A percentile compares a stretch with the other conserved stretches of the same genome.
phyloP scores from a whole-genome alignment of 2,797 vertebrate genomes.

The Stomatorhinus walkeri region DNA sequence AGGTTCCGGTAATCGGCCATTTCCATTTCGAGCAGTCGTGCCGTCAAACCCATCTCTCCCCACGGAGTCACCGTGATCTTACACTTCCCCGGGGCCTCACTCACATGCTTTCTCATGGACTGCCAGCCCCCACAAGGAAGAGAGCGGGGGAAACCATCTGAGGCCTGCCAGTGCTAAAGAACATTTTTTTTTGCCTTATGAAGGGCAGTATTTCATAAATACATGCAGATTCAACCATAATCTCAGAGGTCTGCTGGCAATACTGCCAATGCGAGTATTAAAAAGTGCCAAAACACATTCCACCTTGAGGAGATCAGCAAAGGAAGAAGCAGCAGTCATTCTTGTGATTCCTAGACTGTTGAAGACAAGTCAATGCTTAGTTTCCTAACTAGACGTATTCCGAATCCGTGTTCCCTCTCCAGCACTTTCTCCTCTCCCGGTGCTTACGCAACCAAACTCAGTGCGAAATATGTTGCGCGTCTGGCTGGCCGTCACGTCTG shows the following conservation, averaged over 20 bases:
- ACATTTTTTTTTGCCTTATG: not conserved
- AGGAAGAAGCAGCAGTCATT: not conserved
- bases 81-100: not conserved
- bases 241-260: not conserved
- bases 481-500: conserved; percentile 6
- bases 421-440: not conserved
- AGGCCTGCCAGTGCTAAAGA: conserved; percentile 14
- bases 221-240: not conserved
- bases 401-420: not conserved
- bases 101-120: conserved; percentile 5
- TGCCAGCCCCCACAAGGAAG: conserved; percentile 2
- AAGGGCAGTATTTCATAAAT: not conserved
- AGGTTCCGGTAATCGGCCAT: conserved; percentile 8
- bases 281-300: not conserved
- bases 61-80: not conserved
- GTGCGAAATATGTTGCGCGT: not conserved
- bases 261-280: not conserved
- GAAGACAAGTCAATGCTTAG: not conserved
- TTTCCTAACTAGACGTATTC: not conserved
- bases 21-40: conserved; percentile 19
- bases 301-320: not conserved
- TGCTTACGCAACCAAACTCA: not conserved
- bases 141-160: conserved; percentile 5
- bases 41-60: conserved; percentile 9
- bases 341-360: not conserved